Evolutionary conservation across 2,113 vertebrate species (phyloP), one percentile per base, ranked within the genome.

Genomic region (Cinclus mexicanus): DNA sequence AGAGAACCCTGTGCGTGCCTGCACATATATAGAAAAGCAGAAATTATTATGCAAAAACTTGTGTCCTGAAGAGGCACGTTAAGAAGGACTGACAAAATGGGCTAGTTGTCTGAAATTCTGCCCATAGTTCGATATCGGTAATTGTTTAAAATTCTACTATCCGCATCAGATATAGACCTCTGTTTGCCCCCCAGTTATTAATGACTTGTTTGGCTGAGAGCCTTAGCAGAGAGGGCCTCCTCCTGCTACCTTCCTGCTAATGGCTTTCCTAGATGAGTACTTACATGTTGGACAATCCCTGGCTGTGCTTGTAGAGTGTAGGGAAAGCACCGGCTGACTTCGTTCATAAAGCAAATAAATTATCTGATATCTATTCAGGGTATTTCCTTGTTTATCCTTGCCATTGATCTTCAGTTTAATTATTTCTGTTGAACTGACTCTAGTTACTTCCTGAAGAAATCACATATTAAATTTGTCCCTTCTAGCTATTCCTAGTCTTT

Each of bases 351-450:
- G 88, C 63, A 90, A 33, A 93, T 65, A 93, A 75, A 71, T 82
- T 69, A 67, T 74, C 42, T 70, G 56, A 12, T 41, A 47, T 42
- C 42, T 90, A 18, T 56, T 80, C 56, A 37, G 59, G 52, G 12
- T 83, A 83, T 82, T 83, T 91, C 72, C 56, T 89, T 94, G 90
- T 86, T 89, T 95, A 74, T 87, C 52, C 70, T 93, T 82, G 37
- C 83, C 49, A 69, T 39, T 74, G 35, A 89, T 89, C 63, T 88
- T 96, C 56, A 75, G 6, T 67, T 70, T 88, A 90, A 90, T 96
- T 89, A 82, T 89, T 91, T 93, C 75, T 79, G 57, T 83, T 71
- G 71, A 87, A 59, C 13, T 79, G 28, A 77, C 47, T 94, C 24
- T 63, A 70, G 56, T 79, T 91, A 71, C 33, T 91, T 96, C 82